These are phyloP conservation scores for Seriola quinqueradiata DNA, from an alignment of 2,113 vertebrate genomes.

Conservation along the genomic window DNA sequence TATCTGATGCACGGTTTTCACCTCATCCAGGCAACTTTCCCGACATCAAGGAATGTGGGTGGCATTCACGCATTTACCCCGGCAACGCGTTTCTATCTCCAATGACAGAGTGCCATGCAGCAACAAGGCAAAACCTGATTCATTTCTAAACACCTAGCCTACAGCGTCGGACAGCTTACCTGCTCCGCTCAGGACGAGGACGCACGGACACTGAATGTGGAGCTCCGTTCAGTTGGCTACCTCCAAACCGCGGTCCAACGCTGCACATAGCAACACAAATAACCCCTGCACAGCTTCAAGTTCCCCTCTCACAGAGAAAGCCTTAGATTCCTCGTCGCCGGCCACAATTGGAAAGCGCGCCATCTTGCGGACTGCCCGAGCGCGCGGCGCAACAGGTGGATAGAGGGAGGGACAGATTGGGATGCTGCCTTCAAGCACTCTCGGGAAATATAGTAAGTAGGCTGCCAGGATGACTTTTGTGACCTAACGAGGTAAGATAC, in stretches of 20 bases:
- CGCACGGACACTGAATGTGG: constrained; percentile 2
- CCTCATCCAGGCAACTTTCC: constrained; percentile 67
- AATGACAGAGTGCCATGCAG: constrained; percentile 15
- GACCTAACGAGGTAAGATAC: neutral
- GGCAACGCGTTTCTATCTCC: constrained; percentile 27
- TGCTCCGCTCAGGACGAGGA: constrained; percentile 34
- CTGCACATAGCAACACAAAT: constrained; percentile 41
- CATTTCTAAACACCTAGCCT: neutral
- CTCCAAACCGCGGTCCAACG: constrained; percentile 26
- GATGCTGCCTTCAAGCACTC: constrained; percentile 8
- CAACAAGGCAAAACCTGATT: constrained; percentile 14
- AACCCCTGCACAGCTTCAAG: constrained; percentile 53
- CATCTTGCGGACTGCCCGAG: constrained; percentile 63
- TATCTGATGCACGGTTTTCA: neutral
- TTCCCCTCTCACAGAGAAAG: constrained; percentile 41
- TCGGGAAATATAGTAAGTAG: neutral
- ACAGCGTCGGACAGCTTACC: constrained; percentile 60
- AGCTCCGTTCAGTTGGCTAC: neutral
- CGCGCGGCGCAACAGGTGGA: constrained; percentile 72
- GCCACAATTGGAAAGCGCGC: constrained; percentile 50
- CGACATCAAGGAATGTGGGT: constrained; percentile 60
- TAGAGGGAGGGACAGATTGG: neutral
- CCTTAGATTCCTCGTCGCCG: neutral
- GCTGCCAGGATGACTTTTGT: neutral
- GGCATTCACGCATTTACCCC: constrained; percentile 34